Evolutionary conservation across 1,140 invertebrate genomes (phyloP), one percentile per base, ranked within the genome.

Genomic region (Drosophila teissieri): DNA sequence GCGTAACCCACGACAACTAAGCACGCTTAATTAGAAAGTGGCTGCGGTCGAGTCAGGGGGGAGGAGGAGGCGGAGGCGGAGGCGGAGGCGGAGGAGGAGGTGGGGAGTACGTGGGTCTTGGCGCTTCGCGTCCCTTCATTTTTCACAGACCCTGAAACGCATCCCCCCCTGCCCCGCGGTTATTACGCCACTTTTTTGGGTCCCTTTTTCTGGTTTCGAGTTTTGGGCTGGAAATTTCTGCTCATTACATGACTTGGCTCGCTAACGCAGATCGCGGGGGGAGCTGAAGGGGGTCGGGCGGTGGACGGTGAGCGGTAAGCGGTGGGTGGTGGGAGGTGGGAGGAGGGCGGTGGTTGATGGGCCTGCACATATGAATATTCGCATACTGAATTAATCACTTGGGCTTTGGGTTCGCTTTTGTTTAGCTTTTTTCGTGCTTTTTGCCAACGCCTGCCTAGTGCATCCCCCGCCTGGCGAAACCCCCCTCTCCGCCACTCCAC

Each of bases 21-120:
- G 78, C 84, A 89, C 63, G 84, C 84, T 89, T 88, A 89, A 88
- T 88, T 88, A 88, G 84, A 89, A 88, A 89, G 84, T 77, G 76
- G 82, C 82, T 78, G 78, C 74, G 83, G 78, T 85, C 57, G 53
- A 31, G 31, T 31, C 3, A 7, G 52, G 31, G 15, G 4, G n/a
- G n/a, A n/a, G n/a, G n/a, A n/a, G n/a, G 15, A 31, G 27, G 6
- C 7, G 6, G 22, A 22, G 27, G 52, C 17, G n/a, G 15, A 31
- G 27, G 7, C 7, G 6, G 4, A 24, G 39, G 52, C 11, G 7
- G 31, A 44, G 39, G 31, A 14, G 46, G 2, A 42, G 24, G 19
- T 19, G 52, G 37, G n/a, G 15, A 27, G 27, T 27, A 27, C 27
- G 27, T 27, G 45, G 52, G 15, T 45, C 65, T 54, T 17, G 64